Conservation (phyloP, 1,140 invertebrate species). For the Homalodisca vitripennis region DNA sequence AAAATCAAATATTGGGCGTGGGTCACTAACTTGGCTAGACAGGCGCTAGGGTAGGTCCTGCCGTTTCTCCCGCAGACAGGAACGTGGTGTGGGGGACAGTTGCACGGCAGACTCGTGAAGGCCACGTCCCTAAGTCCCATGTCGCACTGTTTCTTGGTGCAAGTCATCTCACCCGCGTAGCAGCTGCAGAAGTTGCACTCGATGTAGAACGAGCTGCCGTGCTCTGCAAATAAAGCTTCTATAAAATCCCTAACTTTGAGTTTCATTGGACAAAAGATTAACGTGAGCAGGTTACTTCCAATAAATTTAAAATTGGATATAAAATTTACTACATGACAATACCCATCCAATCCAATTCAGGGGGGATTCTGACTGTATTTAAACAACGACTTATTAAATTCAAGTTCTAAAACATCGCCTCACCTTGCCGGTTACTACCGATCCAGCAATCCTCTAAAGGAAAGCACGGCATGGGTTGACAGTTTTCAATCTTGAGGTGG, state of each 20-base stretch:
- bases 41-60: slow-evolving; percentile 79
- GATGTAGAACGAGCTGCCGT: slow-evolving; percentile 68
- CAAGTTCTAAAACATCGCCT: too few species aligned
- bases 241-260: too few species aligned
- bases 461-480: slow-evolving; percentile 69
- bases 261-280: too few species aligned
- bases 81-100: slow-evolving; percentile 78
- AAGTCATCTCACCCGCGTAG: slow-evolving; percentile 78
- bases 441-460: slow-evolving; percentile 64
- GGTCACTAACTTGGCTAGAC: slow-evolving; percentile 77
- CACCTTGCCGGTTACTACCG: slow-evolving; percentile 57
- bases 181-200: slow-evolving; percentile 87
- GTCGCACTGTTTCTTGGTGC: slow-evolving; percentile 68
- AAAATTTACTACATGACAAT: too few species aligned
- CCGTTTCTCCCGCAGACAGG: slow-evolving; percentile 80
- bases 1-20: too few species aligned
- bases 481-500: slow-evolving; percentile 74
- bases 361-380: too few species aligned
- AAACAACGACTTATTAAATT: too few species aligned
- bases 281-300: too few species aligned
- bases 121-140: slow-evolving; percentile 45
- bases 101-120: slow-evolving; percentile 72
- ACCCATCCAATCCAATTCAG: too few species aligned
- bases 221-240: too few species aligned
- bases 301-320: too few species aligned